Conservation (phyloP, 1,140 invertebrate species). For the Psilanteris sp. region DNA sequence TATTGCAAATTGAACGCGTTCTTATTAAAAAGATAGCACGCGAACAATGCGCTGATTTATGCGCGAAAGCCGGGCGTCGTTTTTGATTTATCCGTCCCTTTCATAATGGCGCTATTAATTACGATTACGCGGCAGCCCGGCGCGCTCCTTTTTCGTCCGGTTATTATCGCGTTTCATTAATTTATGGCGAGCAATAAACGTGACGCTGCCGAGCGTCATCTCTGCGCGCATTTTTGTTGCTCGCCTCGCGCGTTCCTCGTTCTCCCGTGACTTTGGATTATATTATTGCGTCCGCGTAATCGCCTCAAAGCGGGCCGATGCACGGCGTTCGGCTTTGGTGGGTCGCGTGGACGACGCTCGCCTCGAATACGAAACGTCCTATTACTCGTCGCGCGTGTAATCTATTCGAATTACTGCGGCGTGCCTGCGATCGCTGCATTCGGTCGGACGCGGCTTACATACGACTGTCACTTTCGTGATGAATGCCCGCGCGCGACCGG, state of each 20-base stretch:
- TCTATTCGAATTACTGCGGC: constrained; percentile 29
- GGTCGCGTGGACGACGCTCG: constrained; percentile 74
- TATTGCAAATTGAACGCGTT: constrained; percentile 41
- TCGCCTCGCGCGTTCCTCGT: too few relatives aligned
- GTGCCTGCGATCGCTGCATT: constrained; percentile 16
- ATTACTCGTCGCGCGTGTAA: constrained; percentile 28
- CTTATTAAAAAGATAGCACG: constrained; percentile 30
- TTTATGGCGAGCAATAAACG: constrained; percentile 26
- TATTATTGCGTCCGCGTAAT: constrained; percentile 35
- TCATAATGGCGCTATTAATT: constrained; percentile 54
- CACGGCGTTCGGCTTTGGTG: constrained; percentile 41
- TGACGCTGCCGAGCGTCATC: constrained; percentile 13
- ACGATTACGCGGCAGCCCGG: constrained; percentile 22
- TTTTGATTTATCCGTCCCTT: constrained; percentile 42
- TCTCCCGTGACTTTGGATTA: constrained; percentile 14
- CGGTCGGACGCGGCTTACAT: constrained; percentile 15
- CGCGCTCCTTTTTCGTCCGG: not conserved
- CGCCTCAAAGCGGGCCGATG: constrained; percentile 32
- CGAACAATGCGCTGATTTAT: constrained; percentile 63
- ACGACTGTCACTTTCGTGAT: constrained; percentile 33
- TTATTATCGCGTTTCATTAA: constrained; percentile 39
- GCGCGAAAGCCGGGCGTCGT: constrained; percentile 3
- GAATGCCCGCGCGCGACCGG: not conserved
- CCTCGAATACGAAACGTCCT: constrained; percentile 71
- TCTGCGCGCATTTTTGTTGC: not conserved